Evolutionary conservation across 1,140 invertebrate species (phyloP).

Genomic region (Drosophila prosaltans): DNA sequence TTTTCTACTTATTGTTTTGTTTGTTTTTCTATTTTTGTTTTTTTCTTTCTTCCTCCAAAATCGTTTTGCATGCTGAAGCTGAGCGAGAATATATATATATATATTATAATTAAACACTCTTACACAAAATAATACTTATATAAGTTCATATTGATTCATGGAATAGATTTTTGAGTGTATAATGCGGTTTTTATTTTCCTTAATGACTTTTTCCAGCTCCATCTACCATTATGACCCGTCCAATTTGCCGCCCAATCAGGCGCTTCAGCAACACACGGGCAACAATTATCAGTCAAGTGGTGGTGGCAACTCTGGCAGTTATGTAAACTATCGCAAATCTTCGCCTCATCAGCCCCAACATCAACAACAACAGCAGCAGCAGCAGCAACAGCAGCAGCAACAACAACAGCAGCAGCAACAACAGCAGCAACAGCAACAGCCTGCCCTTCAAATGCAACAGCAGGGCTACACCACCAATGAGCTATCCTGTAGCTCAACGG

Average conservation of each 20-base stretch:
- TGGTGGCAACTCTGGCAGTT: conserved; percentile 63
- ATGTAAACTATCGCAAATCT: conserved; percentile 59
- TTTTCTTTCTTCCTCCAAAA: conserved; percentile 8
- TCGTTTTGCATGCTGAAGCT: conserved; percentile 49
- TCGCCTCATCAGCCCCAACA: conserved; percentile 62
- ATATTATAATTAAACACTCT: too few species aligned
- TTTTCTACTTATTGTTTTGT: conserved; percentile 5
- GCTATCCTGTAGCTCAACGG: conserved; percentile 67
- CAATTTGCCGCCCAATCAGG: conserved; percentile 86
- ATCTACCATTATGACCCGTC: conserved; percentile 90
- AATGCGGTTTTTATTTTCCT: background rate
- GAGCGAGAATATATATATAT: conserved; percentile 45
- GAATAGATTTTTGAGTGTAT: background rate
- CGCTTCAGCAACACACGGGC: conserved; percentile 64
- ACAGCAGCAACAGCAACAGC: conserved; percentile 31
- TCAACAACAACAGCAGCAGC: conserved; percentile 39
- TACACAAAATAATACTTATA: background rate
- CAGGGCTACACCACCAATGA: conserved; percentile 58
- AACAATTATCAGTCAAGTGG: conserved; percentile 61
- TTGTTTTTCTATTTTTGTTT: background rate
- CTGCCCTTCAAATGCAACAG: conserved; percentile 37
- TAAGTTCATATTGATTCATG: background rate
- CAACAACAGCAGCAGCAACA: conserved; percentile 42
- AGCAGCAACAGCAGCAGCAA: conserved; percentile 29
- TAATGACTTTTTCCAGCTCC: conserved; percentile 81